Evolutionary conservation across 2,888 invertebrate genomes (phyloP), one percentile per base, ranked within the genome.

Genomic region (Nycteola revayana): DNA sequence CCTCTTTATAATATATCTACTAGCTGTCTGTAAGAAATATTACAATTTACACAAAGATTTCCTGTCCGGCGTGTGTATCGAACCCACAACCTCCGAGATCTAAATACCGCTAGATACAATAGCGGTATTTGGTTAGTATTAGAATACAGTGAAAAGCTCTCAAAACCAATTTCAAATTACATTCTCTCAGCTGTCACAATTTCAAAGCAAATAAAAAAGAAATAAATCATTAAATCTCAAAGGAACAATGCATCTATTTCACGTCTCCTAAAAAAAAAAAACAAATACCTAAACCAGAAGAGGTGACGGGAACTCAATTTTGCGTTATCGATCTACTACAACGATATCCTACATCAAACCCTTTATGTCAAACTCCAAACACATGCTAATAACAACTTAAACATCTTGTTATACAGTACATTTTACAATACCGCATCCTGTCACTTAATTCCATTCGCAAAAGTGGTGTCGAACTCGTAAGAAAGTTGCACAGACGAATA

Each of bases 301-400:
- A 67, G 67, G 71, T 74, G 76, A 69, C 73, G 64, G 66, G 49
- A 65, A 67, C 71, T 61, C 75, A 68, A 74, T 75, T 74, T 65
- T 24, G 63, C 65, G 50, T 62, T 79, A 79, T 79, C 73, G 79
- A 78, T 77, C 71, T 58, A 62, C 47, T 51, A 28, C 36, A 41
- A 7, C 36, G 32, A 32, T 41, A 39, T 9, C 33, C 7, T 8
- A 29, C 9, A 28, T 20, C 42, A 59, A 45, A 37, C 34, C 38
- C 35, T 32, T 46, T 29, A 35, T 42, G 41, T 28, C 32, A 23
- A 37, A 32, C 26, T 10, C 36, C 28, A 26, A 32, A 28, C 14
- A 38, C 50, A 42, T 17, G 8, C 32, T 34, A 52, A 49, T 39
- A 42, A 36, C 43, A 35, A 50, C 64, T 38, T 22, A 63, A 58